Base-by-base conservation (phyloP, 1,140 invertebrate genomes). In the Brachionus plicatilis region DNA sequence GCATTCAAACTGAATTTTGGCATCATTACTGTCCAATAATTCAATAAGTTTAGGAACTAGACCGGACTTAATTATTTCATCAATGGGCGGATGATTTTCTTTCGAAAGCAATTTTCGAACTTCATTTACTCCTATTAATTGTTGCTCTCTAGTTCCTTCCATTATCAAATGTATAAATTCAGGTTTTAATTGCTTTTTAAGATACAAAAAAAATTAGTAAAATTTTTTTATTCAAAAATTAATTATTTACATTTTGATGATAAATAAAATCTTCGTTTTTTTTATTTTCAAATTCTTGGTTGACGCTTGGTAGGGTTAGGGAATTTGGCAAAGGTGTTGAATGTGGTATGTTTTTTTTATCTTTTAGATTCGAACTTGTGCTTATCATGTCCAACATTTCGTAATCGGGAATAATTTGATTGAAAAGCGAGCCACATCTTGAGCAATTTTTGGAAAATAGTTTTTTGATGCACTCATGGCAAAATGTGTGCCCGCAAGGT, bases 1-100 rank as follows among this genome's bases (percentile, higher is more conserved):
- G 27, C 90, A 88, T 86, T 91, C 91, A 88, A 91, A 91, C 86
- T 90, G 90, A 6, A 91, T 41, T 78, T 93, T 93, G 65, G 96
- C 94, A 37, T 47, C 45, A 60, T 56, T 75, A 3, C 11, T 65
- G n/a, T 20, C 41, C 11, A 87, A 84, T n/a, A 70, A 85, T 65
- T 85, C 79, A 60, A 86, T 85, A 7, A 87, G 65, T 24, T 85
- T 85, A 11, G 68, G 33, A 4, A 87, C 17, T 4, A 86, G 50
- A 60, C 85, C 85, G 12, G 29, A 53, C 20, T 87, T 43, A 43
- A 87, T 86, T 50, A 87, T 85, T 50, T 87, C 87, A 33, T 87
- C 87, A 14, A 87, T 86, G 3, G 87, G 87, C 33, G 87, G 87
- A 79, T 85, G 83, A 17, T 78, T 60, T 5, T 75, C 33, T 20